Base-by-base conservation (phyloP, 2,888 invertebrate genomes). In the Drosophila niveifrons region DNA sequence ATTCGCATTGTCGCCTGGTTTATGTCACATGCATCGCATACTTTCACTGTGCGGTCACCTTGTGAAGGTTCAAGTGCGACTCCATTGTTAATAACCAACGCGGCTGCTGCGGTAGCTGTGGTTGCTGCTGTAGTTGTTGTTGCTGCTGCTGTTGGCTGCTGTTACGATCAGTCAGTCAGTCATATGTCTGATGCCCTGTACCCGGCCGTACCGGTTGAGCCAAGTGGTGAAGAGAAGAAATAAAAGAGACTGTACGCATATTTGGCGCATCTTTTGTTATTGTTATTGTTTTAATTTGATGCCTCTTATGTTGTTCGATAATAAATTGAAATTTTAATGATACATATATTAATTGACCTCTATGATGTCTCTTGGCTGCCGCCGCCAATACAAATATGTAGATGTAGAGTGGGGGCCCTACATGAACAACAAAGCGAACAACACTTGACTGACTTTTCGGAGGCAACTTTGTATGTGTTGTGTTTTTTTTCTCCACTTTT, bases 41-140 rank as follows among this genome's bases (percentile, higher is more conserved):
- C 88, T 88, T 88, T 84, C 84, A 79, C 86, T 88, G 66, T 57
- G 55, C 55, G 82, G 63, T 74, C 82, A 83, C 82, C 89, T 89
- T 79, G 75, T 69, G 56, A 72, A 78, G 85, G 83, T 89, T 87
- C 87, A 78, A 89, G 84, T 84, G 82, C 88, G 71, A 63, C 70
- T 57, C 55, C 64, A 72, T 67, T 80, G 69, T 63, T 50, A 44
- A 59, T 55, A 41, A 28, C 36, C 31, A 18, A 39, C n/a, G 39
- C 8, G 13, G 39, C 8, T 39, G 39, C 2, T 39, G 15, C 3
- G 6, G 39, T 41, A 7, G 39, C 8, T 41, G 15, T 9, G 28
- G 15, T 10, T 18, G 28, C 43, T 44, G 17, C 6, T 23, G 23
- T 23, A 4, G 18, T 18, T 23, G 23, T 23, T 23, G 23, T 23